Evolutionary conservation across 1,140 invertebrate species (phyloP).

Genomic region (Phocides pigmalion): DNA sequence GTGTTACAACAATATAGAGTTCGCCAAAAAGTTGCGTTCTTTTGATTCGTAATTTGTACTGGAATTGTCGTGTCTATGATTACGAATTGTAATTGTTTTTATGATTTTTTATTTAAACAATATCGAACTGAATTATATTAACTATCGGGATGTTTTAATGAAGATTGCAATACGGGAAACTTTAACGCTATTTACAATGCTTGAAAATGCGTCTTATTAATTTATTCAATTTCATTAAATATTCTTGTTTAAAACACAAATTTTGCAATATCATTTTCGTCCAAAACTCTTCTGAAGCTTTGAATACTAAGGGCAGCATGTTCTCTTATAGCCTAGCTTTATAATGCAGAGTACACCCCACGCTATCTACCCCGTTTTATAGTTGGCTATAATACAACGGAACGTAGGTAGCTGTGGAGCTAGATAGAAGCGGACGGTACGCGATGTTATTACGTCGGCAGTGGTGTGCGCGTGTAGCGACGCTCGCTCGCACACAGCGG

Average conservation of each 20-base stretch:
- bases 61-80: background rate
- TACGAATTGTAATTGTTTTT: background rate
- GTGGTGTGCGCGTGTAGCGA: constrained; percentile 53
- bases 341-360: constrained; percentile 61
- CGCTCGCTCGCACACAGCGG: constrained; percentile 54
- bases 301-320: constrained; percentile 28
- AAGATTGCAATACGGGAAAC: too few relatives aligned
- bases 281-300: constrained; percentile 13
- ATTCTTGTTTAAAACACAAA: constrained; percentile 3
- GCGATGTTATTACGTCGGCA: constrained; percentile 66
- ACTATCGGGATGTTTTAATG: too few relatives aligned
- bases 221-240: background rate
- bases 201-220: too few relatives aligned
- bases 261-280: constrained; percentile 13
- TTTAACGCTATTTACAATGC: too few relatives aligned
- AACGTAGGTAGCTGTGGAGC: constrained; percentile 76
- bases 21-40: constrained; percentile 21
- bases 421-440: constrained; percentile 72
- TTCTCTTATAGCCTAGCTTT: constrained; percentile 48
- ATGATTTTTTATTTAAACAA: too few relatives aligned
- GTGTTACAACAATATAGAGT: constrained; percentile 21
- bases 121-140: too few relatives aligned
- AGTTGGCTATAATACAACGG: constrained; percentile 68
- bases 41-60: constrained; percentile 3
- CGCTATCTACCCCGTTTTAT: constrained; percentile 71